A percentile compares a stretch with the other conserved stretches of the same genome.
phyloP scores from a whole-genome alignment of 1,140 invertebrate genomes.

The Parasteatoda tepidariorum region DNA sequence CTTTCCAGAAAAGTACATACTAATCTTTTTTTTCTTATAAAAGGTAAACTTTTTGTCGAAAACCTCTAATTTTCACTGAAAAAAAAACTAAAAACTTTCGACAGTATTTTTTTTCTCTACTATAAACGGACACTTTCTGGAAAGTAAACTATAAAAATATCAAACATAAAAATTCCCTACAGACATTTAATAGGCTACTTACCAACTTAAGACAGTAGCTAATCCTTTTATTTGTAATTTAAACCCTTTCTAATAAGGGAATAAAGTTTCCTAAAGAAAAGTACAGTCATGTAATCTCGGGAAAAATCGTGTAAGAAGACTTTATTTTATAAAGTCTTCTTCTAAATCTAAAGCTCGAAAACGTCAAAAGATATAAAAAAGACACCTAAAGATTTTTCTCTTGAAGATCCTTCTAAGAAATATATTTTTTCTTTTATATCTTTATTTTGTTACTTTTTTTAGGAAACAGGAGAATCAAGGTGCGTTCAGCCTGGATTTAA shows the following conservation, averaged over 20 bases:
- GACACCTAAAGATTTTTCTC: neutral
- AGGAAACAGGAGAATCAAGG: slow-evolving; percentile 9
- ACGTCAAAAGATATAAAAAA: neutral
- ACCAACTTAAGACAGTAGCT: neutral
- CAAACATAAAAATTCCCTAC: too few relatives aligned
- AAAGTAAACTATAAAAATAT: too few relatives aligned
- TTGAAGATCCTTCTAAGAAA: neutral
- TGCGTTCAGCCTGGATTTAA: slow-evolving; percentile 19
- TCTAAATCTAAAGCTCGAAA: neutral
- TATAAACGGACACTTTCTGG: too few relatives aligned
- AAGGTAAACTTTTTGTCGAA: too few relatives aligned
- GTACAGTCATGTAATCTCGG: neutral
- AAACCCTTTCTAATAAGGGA: slow-evolving; percentile 20
- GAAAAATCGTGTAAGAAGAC: neutral
- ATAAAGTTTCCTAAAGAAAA: neutral
- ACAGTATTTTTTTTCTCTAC: too few relatives aligned
- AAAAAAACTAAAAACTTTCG: too few relatives aligned
- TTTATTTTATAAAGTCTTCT: neutral
- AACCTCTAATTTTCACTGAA: too few relatives aligned
- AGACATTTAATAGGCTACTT: neutral
- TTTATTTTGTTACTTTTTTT: slow-evolving; percentile 1
- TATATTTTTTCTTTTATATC: slow-evolving; percentile 17
- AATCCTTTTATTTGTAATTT: slow-evolving; percentile 1
- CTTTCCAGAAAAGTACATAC: too few relatives aligned
- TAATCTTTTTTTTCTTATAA: too few relatives aligned